A percentile compares a stretch with the other conserved stretches of the same genome.
Conservation (phyloP, 1,140 invertebrate species). For the Agrypnia vestita region DNA sequence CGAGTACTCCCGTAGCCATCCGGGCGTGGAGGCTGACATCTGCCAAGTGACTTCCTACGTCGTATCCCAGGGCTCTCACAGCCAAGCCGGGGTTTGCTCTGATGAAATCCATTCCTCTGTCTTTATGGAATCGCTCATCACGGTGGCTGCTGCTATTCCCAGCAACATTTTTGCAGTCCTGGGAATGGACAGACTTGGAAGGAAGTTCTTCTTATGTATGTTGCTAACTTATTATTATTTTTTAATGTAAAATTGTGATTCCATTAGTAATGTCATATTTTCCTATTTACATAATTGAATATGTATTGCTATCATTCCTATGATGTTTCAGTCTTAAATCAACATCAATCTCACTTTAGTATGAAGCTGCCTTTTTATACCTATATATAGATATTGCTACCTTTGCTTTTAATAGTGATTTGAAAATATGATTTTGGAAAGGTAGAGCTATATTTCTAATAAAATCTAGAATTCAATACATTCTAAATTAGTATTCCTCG, state of each 20-base stretch:
- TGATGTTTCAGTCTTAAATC: too few relatives aligned
- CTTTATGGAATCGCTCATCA: constrained; percentile 90
- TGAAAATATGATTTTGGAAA: too few relatives aligned
- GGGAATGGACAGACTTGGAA: constrained; percentile 84
- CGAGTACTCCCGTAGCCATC: constrained; percentile 79
- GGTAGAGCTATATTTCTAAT: too few relatives aligned
- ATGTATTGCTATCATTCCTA: too few relatives aligned
- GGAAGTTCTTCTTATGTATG: constrained; percentile 89
- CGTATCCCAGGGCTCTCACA: constrained; percentile 77
- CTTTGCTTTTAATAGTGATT: too few relatives aligned
- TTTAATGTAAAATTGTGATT: not conserved
- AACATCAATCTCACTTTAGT: too few relatives aligned
- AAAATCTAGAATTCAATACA: too few relatives aligned
- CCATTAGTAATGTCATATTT: too few relatives aligned
- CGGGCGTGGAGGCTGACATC: constrained; percentile 78
- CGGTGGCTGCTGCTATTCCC: constrained; percentile 87
- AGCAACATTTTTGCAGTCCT: constrained; percentile 87
- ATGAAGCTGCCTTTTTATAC: too few relatives aligned
- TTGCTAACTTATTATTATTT: not conserved
- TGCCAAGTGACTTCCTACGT: constrained; percentile 86
- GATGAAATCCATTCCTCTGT: constrained; percentile 83
- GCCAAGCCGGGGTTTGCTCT: constrained; percentile 75
- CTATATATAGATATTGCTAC: too few relatives aligned
- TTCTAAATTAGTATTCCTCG: too few relatives aligned
- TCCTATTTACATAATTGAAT: too few relatives aligned